Evolutionary conservation across 2,888 invertebrate genomes (phyloP), one percentile per base, ranked within the genome.

Genomic region (Cynaeus angustus): DNA sequence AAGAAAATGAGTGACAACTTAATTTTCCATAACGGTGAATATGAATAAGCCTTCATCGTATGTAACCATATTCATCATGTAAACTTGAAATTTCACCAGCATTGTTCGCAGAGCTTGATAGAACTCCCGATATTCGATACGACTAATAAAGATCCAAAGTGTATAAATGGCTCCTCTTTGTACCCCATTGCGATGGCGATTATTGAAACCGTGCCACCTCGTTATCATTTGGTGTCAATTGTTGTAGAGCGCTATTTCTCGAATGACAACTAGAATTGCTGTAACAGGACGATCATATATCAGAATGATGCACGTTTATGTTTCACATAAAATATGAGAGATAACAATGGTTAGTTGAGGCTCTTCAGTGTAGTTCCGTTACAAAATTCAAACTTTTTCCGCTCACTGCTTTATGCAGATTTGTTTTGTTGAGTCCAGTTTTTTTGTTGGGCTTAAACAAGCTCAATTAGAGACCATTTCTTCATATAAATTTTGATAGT

Each of bases 201-300:
- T 46, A 64, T 41, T 52, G 41, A 52, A 12, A 43, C 55, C 37
- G 37, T 55, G 58, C 41, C 14, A 48, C 46, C 28, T 12, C 59
- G 66, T 67, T 52, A 68, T 61, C 68, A 55, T 45, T 68, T 53
- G 55, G 55, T 68, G 64, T 58, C 68, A 68, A 68, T 56, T 66
- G 56, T 66, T 65, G 56, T 41, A 37, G 56, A 46, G 28, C 48
- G 56, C 53, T 65, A 56, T 66, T 66, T 66, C 66, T 66, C 66
- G 12, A 10, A 10, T 66, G 66, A 56, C 66, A 66, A 66, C 14
- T 56, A 48, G 16, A 66, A 66, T 66, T 56, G 65, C 65, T 28
- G 59, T 65, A 53, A 16, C 45, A 53, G 21, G 21, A 10, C 45
- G 66, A 66, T 66, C 66, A 38, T 66, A 48, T 48, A 66, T 66